Evolutionary conservation across 2,113 vertebrate species (phyloP).

Genomic region (Saccopteryx bilineata): DNA sequence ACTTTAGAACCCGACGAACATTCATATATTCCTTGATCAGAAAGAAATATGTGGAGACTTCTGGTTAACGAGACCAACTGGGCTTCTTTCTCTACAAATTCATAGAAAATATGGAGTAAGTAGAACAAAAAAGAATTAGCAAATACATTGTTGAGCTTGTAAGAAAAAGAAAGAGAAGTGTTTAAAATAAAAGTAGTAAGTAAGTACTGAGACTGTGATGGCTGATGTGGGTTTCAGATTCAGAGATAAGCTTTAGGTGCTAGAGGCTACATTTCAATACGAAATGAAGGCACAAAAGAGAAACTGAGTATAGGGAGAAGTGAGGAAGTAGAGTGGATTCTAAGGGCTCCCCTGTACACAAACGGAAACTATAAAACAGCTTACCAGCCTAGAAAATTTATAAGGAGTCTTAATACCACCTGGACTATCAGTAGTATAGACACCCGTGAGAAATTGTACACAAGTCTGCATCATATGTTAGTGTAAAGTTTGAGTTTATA

Average conservation of each 20-base stretch:
- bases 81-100: slow-evolving; percentile 14
- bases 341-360: background rate
- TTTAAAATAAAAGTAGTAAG: background rate
- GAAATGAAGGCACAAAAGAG: background rate
- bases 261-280: background rate
- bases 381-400: background rate
- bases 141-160: background rate
- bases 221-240: background rate
- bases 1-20: background rate
- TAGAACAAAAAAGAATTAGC: background rate
- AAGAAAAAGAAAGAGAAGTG: background rate
- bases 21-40: background rate
- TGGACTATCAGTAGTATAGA: background rate
- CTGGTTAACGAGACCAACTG: slow-evolving; percentile 1
- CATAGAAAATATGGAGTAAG: slow-evolving; percentile 26
- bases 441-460: background rate
- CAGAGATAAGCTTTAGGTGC: background rate
- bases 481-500: background rate
- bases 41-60: slow-evolving; percentile 31
- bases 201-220: background rate
- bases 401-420: background rate
- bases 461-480: background rate
- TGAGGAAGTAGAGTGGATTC: background rate
- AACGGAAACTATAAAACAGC: background rate
- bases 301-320: background rate